Evolutionary conservation across 2,797 vertebrate genomes (phyloP), one percentile per base, ranked within the genome.

Genomic region (Tragopan temminckii): DNA sequence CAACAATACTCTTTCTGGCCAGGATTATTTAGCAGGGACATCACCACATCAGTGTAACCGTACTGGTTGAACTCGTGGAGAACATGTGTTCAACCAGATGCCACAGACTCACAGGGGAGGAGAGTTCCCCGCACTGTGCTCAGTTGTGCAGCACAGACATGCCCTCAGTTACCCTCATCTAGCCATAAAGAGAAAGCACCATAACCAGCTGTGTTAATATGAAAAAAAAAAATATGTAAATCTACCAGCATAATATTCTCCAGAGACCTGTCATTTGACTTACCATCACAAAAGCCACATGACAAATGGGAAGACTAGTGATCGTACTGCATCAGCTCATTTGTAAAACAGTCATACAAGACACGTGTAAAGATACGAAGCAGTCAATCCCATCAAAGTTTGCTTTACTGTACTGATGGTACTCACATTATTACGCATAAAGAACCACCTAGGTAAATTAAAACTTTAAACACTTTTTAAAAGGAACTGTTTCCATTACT

Each of bases 71-170:
- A 89, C 79, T 90, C 59, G 79, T 31, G 27, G 81, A 90, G 79
- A 80, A 48, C 68, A 75, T 58, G 78, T 57, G 45, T 68, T 89
- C 71, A 92, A 90, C 45, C 81, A 93, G 81, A 93, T 75, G 69
- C 85, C 86, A 74, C 2, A 3, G 66, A 57, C 61, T 64, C 1
- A 12, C 31, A 43, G 64, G 75, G 83, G 90, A 90, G 86, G 42
- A 88, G n/a, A 80, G 87, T 55, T 92, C 87, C 92, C 91, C 82
- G 68, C 61, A 29, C 35, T 85, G 90, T 42, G 38, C 81, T 90
- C 83, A 87, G 12, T 92, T 75, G 85, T 31, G 53, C 81, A 92
- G 87, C 80, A 87, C 74, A 95, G 95, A 94, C 76, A 83, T 85
- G 90, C 16, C 81, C 85, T 89, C 81, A 2, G 81, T 62, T 80